Base-by-base conservation (phyloP, 2,888 invertebrate species). In the Thyatira batis region DNA sequence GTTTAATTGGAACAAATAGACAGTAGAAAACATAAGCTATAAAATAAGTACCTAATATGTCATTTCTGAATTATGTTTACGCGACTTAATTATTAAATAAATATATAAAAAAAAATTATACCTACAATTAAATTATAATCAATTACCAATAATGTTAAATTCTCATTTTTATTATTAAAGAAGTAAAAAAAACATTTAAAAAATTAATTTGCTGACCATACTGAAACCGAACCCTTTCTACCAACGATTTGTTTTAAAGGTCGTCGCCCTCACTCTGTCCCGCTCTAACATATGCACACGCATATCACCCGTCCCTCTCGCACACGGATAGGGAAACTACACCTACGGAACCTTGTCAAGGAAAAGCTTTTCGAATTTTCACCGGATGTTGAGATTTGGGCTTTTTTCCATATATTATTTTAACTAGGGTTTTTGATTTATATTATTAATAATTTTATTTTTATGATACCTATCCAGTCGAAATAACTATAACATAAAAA, bases 231-330 rank as follows among this genome's bases (percentile, higher is more conserved):
- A 89, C 89, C 91, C 89, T 89, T 86, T 84, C 84, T 85, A 83
- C 84, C 80, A 79, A 78, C 91, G 90, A 90, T 92, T 90, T 90
- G 91, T 90, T 91, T 90, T 87, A 91, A 85, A 88, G 91, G 91
- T 91, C 91, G 80, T 90, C 88, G 88, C 82, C 89, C 89, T 84
- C 79, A 61, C 65, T 67, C 76, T 69, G 57, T 87, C 88, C 70
- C 80, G 69, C 65, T 87, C 81, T 63, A 60, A 58, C 82, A 68
- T 65, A 66, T 69, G 62, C 58, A 57, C 70, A 72, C 63, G 67
- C 69, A 61, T 69, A 80, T 82, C 65, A 60, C 65, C 56, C 60
- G 54, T 87, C 87, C 67, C 81, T 28, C 58, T 87, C 81, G 52
- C 78, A 77, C 85, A 69, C 74, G 76, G 77, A 79, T 78, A 82